These are phyloP conservation scores for Talpa occidentalis DNA, from an alignment of 2,113 vertebrate species.

Conservation along the genomic window DNA sequence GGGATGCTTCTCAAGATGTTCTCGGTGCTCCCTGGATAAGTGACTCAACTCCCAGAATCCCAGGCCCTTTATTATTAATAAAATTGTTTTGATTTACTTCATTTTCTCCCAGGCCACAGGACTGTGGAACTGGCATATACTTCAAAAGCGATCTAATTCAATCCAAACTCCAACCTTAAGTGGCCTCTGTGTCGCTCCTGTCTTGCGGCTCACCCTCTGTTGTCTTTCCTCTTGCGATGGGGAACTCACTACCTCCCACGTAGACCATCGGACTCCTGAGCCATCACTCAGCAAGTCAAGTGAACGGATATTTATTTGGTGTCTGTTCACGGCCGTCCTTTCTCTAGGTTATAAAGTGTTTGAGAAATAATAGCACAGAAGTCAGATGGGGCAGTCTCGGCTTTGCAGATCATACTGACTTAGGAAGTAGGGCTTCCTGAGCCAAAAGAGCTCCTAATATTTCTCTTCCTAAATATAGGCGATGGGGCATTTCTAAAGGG, in stretches of 20 bases:
- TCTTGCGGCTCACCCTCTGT: too few species aligned
- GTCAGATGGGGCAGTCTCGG: background rate
- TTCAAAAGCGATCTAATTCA: background rate
- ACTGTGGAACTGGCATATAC: background rate
- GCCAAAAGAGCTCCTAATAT: background rate
- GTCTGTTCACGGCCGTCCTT: background rate
- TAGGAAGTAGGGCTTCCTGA: background rate
- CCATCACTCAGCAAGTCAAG: background rate
- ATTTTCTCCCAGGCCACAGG: background rate
- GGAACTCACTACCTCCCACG: background rate
- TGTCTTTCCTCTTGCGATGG: background rate
- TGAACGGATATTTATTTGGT: background rate
- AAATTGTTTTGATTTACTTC: background rate
- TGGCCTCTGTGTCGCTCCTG: background rate
- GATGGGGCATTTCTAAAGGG: background rate
- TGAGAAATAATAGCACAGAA: background rate
- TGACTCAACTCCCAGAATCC: constrained; percentile 53
- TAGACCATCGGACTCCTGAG: background rate
- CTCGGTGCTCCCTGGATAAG: background rate
- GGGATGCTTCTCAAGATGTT: constrained; percentile 56
- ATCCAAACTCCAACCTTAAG: background rate
- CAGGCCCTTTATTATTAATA: background rate
- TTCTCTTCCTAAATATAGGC: background rate
- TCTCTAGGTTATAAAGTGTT: background rate
- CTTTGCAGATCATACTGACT: too few species aligned